Conservation (phyloP, 2,113 vertebrate species). For the Takifugu bimaculatus region DNA sequence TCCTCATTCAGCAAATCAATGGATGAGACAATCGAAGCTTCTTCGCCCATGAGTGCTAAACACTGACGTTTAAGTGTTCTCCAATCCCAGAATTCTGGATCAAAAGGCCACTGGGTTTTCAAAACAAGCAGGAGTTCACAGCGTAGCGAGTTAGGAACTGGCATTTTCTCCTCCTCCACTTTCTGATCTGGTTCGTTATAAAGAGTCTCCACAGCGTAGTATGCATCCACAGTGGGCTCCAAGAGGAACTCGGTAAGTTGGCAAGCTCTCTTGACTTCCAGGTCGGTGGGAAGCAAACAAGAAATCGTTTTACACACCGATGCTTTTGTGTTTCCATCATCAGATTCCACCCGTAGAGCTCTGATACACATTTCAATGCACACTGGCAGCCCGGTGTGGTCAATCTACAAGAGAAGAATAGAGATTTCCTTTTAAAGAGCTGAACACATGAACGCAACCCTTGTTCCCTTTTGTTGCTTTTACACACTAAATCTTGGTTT, state of each 20-base stretch:
- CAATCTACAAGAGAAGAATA: constrained; percentile 75
- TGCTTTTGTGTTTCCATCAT: constrained; percentile 85
- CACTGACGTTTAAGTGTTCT: constrained; percentile 95
- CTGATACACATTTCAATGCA: constrained; percentile 94
- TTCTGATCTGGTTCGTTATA: constrained; percentile 98
- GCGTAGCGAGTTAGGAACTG: constrained; percentile 91
- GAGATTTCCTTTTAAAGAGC: not conserved
- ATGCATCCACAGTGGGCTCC: constrained; percentile 94
- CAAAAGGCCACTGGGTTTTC: constrained; percentile 97
- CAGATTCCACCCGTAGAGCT: constrained; percentile 85
- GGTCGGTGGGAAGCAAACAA: constrained; percentile 88
- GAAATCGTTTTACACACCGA: constrained; percentile 97
- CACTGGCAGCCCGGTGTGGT: constrained; percentile 82
- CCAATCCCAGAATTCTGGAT: constrained; percentile 99
- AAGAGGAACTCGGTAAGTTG: constrained; percentile 96
- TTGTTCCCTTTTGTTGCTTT: too few species aligned
- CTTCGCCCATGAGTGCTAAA: constrained; percentile 93
- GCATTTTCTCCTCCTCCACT: constrained; percentile 90
- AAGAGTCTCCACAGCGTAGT: constrained; percentile 93
- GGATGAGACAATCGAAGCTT: constrained; percentile 95
- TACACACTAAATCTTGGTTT: too few species aligned
- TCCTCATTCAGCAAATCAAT: constrained; percentile 92
- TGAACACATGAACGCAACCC: not conserved
- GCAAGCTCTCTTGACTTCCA: constrained; percentile 96
- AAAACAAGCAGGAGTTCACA: constrained; percentile 94